phyloP scores from a whole-genome alignment of 2,888 invertebrate species.

The Tetragonisca angustula region DNA sequence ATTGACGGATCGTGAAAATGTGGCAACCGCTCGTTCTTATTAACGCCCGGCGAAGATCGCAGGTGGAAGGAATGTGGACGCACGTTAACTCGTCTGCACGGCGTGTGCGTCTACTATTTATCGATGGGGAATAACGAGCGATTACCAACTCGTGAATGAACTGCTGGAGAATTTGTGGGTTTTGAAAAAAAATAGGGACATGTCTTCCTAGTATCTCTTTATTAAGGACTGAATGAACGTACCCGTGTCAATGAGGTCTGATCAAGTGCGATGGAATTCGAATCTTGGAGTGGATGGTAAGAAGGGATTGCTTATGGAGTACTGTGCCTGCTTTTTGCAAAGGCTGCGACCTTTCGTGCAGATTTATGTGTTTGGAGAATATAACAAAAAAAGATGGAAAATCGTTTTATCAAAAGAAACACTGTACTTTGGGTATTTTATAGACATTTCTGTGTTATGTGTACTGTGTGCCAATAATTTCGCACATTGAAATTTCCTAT shows the following conservation, averaged over 20 bases:
- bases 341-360: too few relatives aligned
- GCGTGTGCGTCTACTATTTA: neutral
- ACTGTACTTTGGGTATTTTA: too few relatives aligned
- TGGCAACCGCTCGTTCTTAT: neutral
- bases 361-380: too few relatives aligned
- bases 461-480: too few relatives aligned
- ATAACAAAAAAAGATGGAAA: too few relatives aligned
- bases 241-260: neutral
- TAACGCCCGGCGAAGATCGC: neutral
- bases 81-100: neutral
- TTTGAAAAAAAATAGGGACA: neutral
- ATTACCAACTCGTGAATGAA: neutral
- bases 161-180: neutral
- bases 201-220: neutral
- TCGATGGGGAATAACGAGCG: neutral
- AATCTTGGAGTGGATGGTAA: neutral
- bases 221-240: neutral
- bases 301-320: too few relatives aligned
- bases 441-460: too few relatives aligned
- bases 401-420: too few relatives aligned
- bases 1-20: conserved; percentile 12
- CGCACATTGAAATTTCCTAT: too few relatives aligned
- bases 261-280: neutral
- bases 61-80: conserved; percentile 9
- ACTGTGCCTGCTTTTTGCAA: too few relatives aligned